Base-by-base conservation (phyloP, 2,113 vertebrate species). In the Nothocercus nigrocapillus region DNA sequence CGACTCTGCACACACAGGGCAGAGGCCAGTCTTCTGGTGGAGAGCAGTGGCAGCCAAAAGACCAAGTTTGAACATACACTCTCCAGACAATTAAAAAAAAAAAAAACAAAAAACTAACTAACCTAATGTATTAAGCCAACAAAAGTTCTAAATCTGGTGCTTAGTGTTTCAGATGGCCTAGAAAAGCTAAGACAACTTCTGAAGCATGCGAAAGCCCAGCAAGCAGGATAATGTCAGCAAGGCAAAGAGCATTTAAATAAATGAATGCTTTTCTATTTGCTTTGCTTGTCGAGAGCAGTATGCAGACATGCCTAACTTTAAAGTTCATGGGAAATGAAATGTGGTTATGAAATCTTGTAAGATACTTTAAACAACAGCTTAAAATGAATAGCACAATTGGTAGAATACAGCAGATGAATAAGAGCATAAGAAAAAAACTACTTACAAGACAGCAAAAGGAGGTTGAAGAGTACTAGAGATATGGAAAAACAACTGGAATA, bases 381-480 rank as follows among this genome's bases (percentile, higher is more conserved):
- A 59, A 74, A 91, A 83, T 44, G 80, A 11, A 7, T 25, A 82
- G 62, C 28, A 19, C n/a, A 73, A 73, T 58, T 6, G 15, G 47
- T 16, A 80, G 27, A 85, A 88, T 25, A 88, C 3, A 75, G 28
- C 28, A 81, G 78, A 79, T 0, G 0, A 30, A 12, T 54, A 54
- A 92, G 24, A 92, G 3, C 11, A 3, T 51, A 88, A 79, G 32
- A 59, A 69, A 74, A 94, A 72, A 45, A n/a, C 30, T 91, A 91
- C 91, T 90, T 93, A 94, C 68, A 85, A 54, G 66, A 69, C 49
- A 85, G 85, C 67, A 93, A 73, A 80, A 95, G 80, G 42, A 28
- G 32, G 13, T 2, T 85, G 64, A 49, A 58, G 90, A 91, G 66
- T n/a, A 85, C 17, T 72, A 94, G 40, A 83, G 64, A 77, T 20